phyloP scores from a whole-genome alignment of 2,113 vertebrate species.

The Bostrychus sinensis region DNA sequence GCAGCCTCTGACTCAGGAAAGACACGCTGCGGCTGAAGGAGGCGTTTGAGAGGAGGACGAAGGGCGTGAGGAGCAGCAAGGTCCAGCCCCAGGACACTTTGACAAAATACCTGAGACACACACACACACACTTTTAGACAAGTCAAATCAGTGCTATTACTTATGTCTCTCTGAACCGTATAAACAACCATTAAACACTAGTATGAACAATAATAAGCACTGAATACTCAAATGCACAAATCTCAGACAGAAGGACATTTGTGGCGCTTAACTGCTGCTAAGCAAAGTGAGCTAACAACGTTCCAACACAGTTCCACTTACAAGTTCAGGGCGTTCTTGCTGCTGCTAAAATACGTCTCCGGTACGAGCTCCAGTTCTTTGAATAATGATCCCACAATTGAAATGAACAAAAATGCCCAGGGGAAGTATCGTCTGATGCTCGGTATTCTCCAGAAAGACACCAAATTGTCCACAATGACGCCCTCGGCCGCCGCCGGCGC shows the following conservation, averaged over 20 bases:
- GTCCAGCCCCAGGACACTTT: constrained; percentile 98
- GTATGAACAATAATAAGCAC: background rate
- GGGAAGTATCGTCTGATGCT: constrained; percentile 67
- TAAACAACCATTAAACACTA: background rate
- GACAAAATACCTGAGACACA: constrained; percentile 89
- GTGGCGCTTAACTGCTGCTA: background rate
- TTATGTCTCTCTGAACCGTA: too few relatives aligned
- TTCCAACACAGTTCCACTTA: constrained; percentile 71
- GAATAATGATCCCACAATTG: constrained; percentile 80
- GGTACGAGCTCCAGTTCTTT: constrained; percentile 83
- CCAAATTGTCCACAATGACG: constrained; percentile 60
- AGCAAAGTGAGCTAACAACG: constrained; percentile 25
- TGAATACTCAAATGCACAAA: too few relatives aligned
- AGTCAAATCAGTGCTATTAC: too few relatives aligned
- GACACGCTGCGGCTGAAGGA: constrained; percentile 60
- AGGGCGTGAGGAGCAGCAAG: constrained; percentile 89
- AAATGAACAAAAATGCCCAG: constrained; percentile 74
- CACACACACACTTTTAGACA: background rate
- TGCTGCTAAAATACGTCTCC: constrained; percentile 86
- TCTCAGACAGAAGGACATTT: background rate
- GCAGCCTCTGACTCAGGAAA: constrained; percentile 79
- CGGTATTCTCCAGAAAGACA: constrained; percentile 57
- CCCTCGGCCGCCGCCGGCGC: constrained; percentile 70
- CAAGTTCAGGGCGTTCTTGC: constrained; percentile 88
- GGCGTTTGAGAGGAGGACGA: constrained; percentile 85